Base-by-base conservation (phyloP, 2,888 invertebrate species). In the Amaurobius ferox region DNA sequence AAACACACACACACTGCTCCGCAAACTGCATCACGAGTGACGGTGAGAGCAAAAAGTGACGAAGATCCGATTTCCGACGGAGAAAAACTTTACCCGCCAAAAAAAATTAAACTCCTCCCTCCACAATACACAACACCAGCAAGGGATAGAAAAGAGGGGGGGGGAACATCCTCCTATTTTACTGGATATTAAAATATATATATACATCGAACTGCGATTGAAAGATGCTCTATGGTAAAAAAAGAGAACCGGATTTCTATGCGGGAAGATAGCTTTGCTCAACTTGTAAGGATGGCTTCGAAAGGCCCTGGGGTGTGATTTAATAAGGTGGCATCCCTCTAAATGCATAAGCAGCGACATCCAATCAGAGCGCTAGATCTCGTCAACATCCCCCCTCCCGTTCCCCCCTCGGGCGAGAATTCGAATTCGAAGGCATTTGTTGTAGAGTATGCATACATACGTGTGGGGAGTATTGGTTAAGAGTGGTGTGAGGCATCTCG, bases 281-380 rank as follows among this genome's bases (percentile, higher is more conserved):
- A 55, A 23, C 44, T 44, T 11, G 44, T 16, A 23, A 7, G 23
- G 3, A 7, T 16, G 1, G 5, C 7, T 23, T 16, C 16, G 13
- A 55, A 55, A 55, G 6, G 5, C 55, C 55, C 55, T 55, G 55
- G 55, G 55, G 55, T 55, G 3, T 55, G 55, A 55, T 55, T 55
- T 23, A 55, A 55, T 55, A 55, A 55, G 55, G 55, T 55, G 23
- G 55, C 13, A 55, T 23, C 55, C 55, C 55, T 55, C 55, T 55
- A 55, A 55, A 55, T 55, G 55, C 55, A 55, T 55, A 55, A 55
- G 55, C 55, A 23, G 55, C 19, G 23, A 1, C 55, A 23, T 55
- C 55, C 55, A 55, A 55, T 55, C 55, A 55, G 55, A 55, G 55
- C 11, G 11, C 23, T 6, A 23, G 55, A 23, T 23, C 19, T 55